Evolutionary conservation across 2,113 vertebrate species (phyloP), one percentile per base, ranked within the genome.

Genomic region (rat (Rattus norvegicus)): DNA sequence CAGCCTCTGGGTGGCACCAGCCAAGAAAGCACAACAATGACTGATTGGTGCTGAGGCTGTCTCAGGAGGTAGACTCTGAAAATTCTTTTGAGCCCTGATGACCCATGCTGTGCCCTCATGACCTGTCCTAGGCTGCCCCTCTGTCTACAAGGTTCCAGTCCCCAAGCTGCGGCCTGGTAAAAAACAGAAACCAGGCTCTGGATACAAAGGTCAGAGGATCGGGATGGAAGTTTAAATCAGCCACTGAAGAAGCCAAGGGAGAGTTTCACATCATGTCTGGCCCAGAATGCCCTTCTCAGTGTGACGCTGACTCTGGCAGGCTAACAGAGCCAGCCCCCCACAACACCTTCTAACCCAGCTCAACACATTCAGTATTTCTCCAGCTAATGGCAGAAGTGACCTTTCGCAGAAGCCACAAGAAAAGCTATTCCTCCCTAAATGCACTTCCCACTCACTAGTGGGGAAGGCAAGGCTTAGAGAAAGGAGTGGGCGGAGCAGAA

Each of bases 21-120:
- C 14, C 2, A 36, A 11, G 52, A 6, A 63, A 52, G 30, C 36
- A 56, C 28, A 49, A 24, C 10, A 7, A n/a, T 9, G 3, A 17
- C 4, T 22, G 56, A 1, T 3, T 0, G 2, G 39, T 12, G 2
- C 73, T 20, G 54, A 70, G 20, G 36, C 6, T 54, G 12, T 43
- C 80, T 76, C 7, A 16, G 52, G 19, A 47, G 10, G 59, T 22
- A 19, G 6, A 16, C 11, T 52, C 0, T 1, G 1, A 52, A 13
- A 20, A 3, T 22, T 36, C 28, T 2, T 2, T 6, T 80, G 28
- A 2, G 22, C 39, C 76, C 20, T 30, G 4, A 3, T 54, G 70
- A 59, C 43, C 65, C 39, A 63, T 0, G 5, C 63, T 70, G 8
- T 88, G 63, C 39, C 39, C 13, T 19, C 30, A 7, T 22, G 65